phyloP scores from a whole-genome alignment of 2,113 vertebrate genomes.

The Anseranas semipalmata region DNA sequence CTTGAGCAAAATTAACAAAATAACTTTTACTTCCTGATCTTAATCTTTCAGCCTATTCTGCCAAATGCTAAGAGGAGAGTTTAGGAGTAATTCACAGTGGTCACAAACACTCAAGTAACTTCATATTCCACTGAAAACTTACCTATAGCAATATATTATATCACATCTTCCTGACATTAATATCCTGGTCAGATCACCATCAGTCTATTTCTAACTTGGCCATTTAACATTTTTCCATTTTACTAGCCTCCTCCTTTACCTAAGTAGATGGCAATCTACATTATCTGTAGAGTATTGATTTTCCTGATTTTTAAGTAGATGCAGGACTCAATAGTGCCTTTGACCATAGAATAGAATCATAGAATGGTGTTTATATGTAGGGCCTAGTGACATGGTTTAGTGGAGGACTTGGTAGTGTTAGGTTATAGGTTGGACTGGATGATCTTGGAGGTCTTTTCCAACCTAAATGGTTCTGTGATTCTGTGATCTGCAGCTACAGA shows the following conservation, averaged over 20 bases:
- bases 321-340: neutral
- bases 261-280: neutral
- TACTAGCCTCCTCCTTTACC: neutral
- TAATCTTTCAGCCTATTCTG: neutral
- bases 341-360: too few species aligned
- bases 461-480: too few species aligned
- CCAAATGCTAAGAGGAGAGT: neutral
- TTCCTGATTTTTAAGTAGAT: neutral
- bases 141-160: neutral
- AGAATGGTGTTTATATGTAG: too few species aligned
- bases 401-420: too few species aligned
- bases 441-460: too few species aligned
- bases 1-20: neutral
- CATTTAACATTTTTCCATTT: conserved; percentile 1
- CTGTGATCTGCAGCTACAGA: neutral
- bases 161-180: conserved; percentile 10
- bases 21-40: neutral
- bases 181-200: neutral
- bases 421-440: too few species aligned
- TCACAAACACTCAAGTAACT: conserved; percentile 1
- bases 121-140: neutral
- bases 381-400: too few species aligned
- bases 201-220: neutral
- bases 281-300: neutral
- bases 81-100: neutral